These are phyloP conservation scores for Pelecanoides urinatrix DNA, from an alignment of 2,113 vertebrate genomes.

Conservation along the genomic window DNA sequence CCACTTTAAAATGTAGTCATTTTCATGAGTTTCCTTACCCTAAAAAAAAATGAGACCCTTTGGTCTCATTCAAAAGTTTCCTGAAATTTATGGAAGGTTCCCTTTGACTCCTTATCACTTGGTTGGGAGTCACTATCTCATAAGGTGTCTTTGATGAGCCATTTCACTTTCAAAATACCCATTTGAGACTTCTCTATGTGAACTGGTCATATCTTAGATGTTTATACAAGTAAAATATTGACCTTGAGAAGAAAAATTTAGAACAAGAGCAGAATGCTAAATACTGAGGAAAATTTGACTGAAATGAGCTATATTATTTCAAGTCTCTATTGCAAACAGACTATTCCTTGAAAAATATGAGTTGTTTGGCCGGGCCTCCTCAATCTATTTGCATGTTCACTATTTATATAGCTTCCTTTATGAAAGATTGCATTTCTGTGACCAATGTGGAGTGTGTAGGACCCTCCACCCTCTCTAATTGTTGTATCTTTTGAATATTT, in stretches of 20 bases:
- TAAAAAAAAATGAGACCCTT: background rate
- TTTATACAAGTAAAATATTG: background rate
- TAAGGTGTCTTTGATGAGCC: background rate
- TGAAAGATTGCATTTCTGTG: background rate
- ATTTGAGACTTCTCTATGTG: background rate
- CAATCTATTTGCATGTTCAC: background rate
- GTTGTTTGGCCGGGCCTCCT: background rate
- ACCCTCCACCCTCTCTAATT: rapidly evolving
- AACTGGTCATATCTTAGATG: background rate
- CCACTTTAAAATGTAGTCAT: background rate
- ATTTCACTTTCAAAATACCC: background rate
- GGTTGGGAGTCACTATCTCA: background rate
- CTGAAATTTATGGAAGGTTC: background rate
- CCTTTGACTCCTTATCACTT: background rate
- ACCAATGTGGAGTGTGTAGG: rapidly evolving
- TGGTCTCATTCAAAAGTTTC: background rate
- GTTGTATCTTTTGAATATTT: background rate
- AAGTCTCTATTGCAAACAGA: background rate
- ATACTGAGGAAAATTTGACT: background rate
- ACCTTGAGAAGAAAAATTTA: background rate
- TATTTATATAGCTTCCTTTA: background rate
- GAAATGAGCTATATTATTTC: background rate
- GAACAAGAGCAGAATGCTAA: background rate
- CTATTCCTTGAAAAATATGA: background rate
- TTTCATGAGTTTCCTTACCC: background rate